Base-by-base conservation (phyloP, 1,140 invertebrate genomes). In the Leptestheria dahalacensis region DNA sequence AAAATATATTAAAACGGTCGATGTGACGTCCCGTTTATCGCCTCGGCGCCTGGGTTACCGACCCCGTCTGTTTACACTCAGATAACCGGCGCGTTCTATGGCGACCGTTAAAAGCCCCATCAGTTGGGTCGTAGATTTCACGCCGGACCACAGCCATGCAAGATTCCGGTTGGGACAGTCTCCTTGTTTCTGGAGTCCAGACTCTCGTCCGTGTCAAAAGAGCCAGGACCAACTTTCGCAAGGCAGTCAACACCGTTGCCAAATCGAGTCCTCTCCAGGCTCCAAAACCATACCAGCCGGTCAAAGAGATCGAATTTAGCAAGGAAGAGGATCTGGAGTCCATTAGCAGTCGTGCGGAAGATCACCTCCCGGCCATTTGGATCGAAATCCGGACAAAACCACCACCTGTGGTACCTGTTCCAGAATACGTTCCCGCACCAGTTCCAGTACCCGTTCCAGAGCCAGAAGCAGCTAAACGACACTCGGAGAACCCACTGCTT, bases 371-470 rank as follows among this genome's bases (percentile, higher is more conserved):
- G 20, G 3, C 33, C 28, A 55, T 55, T 29, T 55, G 53, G 53
- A 28, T 55, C 10, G 53, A 55, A 10, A 55, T 55, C 20, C 26
- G 2, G 1, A 55, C 12, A 55, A 55, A 55, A 55, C 33, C 33
- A 10, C 9, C 26, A 1, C 6, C 20, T 52, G 26, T 20, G 25
- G 33, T 41, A 26, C 33, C 33, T 10, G 9, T 33, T 3, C 6
- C 28, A 29, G 26, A 24, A 28, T 23, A 54, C 24, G 21, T 54
- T 26, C 23, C 1, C 12, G 29, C 25, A 6, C 52, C 52, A 54
- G 2, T 24, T 24, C 9, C 52, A 55, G 26, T 0, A n/a, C 26
- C 53, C 15, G 21, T 26, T 29, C 18, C 53, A 2, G 29, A 21
- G 29, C 10, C 25, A n/a, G n/a, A n/a, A n/a, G n/a, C n/a, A n/a